Evolutionary conservation across 2,113 vertebrate species (phyloP), one percentile per base, ranked within the genome.

Genomic region (Xiphias gladius): DNA sequence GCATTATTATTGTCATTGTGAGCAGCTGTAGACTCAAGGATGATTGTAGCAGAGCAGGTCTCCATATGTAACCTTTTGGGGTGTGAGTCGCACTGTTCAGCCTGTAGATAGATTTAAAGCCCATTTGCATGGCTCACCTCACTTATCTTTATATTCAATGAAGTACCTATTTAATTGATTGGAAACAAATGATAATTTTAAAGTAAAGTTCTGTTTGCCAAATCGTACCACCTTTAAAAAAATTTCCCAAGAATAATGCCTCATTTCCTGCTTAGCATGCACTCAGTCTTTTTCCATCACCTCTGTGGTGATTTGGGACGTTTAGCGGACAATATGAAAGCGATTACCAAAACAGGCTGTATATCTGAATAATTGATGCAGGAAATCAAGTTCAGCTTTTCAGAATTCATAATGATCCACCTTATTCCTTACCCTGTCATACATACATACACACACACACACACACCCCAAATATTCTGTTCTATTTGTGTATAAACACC

Each of bases 291-390:
- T 76, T 62, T 80, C 75, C 67, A 30, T 90, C 62, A 37, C 64
- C 71, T 83, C 71, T 58, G 79, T 82, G 41, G 84, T 87, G 88
- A 89, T 93, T 90, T 88, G 91, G 88, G 88, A 90, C 80, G 50
- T 86, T 91, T 90, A 80, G 83, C 68, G 80, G 90, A 92, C 92
- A 92, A 93, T 87, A 73, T 86, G 76, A 89, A 84, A 86, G 80
- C 71, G 86, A 93, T 93, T 91, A 90, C 85, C 76, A 87, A 89
- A 92, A 91, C 90, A 90, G 91, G 80, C 89, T 91, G 91, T 89
- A 86, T 82, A 86, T 82, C 84, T 94, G 85, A 93, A 94, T 94
- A 93, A 95, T 93, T 94, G 83, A 95, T 94, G 90, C 75, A 30
- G 86, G 89, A 91, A 92, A 93, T 93, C 63, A 58, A 82, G 85